Evolutionary conservation across 2,888 invertebrate genomes (phyloP), one percentile per base, ranked within the genome.

Genomic region (Sacculina carcini): DNA sequence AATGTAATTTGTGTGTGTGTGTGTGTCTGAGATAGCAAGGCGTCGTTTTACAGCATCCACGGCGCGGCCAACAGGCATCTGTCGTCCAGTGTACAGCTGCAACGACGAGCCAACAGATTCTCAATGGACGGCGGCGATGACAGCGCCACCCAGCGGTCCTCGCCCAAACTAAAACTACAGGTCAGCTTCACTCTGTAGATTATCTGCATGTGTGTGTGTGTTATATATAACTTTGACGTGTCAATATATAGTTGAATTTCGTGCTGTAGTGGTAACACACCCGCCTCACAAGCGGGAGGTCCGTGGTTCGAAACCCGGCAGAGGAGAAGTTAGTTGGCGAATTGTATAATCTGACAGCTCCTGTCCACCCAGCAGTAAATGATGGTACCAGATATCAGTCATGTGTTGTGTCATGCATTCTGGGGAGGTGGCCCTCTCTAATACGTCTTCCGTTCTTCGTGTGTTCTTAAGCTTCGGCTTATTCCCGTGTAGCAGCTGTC

Each of bases 91-190:
- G 82, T 80, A 62, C 74, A 79, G 60, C 71, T 87, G 58, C 79
- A 81, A 63, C 85, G 86, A 63, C 74, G 92, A 59, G 90, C 90
- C 48, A 89, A 85, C 54, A 73, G 92, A 60, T 92, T 92, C 71
- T 51, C 32, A 28, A 46, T 44, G 21, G 12, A 19, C 10, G 52
- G 46, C 5, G 51, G 38, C 31, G 51, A 47, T 9, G 16, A 42
- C 19, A 21, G 40, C 2, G 12, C 39, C 14, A 32, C 19, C 24
- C 3, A 9, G n/a, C 14, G 16, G 19, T 21, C 34, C 7, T 19
- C 14, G 21, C 40, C n/a, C 9, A 12, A 28, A 2, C 26, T 42
- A 1, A 26, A 42, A 28, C 24, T 42, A 10, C 42, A 42, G 26
- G 42, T 42, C 3, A 21, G 23, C 16, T 34, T 34, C 34, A 3